These are phyloP conservation scores for Pseudomyrmex gracilis DNA, from an alignment of 1,140 invertebrate genomes.

Conservation along the genomic window DNA sequence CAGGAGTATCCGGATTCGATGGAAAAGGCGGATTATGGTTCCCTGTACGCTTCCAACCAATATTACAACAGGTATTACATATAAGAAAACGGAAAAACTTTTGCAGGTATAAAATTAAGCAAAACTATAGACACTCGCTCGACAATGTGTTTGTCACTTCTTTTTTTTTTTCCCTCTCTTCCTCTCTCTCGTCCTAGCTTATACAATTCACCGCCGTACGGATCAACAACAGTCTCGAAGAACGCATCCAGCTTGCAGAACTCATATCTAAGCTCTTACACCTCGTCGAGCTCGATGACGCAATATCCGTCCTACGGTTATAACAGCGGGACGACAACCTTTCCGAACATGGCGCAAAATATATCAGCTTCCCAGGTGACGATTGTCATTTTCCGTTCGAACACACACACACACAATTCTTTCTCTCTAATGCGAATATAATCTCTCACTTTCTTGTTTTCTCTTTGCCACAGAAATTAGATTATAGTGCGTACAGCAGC, in stretches of 20 bases:
- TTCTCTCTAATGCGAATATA: neutral
- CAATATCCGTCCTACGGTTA: conserved; percentile 89
- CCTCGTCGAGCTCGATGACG: conserved; percentile 81
- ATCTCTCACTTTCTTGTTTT: neutral
- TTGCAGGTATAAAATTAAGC: neutral
- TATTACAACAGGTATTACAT: conserved; percentile 89
- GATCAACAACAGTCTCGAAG: conserved; percentile 79
- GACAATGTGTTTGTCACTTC: neutral
- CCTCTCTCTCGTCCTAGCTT: conserved; percentile 71
- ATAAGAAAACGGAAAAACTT: neutral
- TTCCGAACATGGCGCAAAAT: conserved; percentile 87
- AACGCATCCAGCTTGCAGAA: conserved; percentile 85
- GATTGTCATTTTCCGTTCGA: neutral
- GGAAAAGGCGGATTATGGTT: conserved; percentile 83
- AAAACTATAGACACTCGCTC: too few relatives aligned
- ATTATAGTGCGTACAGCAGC: conserved; percentile 83
- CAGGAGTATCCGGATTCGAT: conserved; percentile 83
- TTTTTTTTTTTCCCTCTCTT: neutral
- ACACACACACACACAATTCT: neutral
- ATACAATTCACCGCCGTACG: conserved; percentile 81
- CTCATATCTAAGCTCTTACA: conserved; percentile 83
- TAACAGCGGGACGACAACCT: conserved; percentile 85
- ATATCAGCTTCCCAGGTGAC: conserved; percentile 88
- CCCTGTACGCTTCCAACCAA: conserved; percentile 86
- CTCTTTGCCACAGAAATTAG: conserved; percentile 78